Base-by-base conservation (phyloP, 2,797 vertebrate genomes). In the Chaenodraco wilsoni region DNA sequence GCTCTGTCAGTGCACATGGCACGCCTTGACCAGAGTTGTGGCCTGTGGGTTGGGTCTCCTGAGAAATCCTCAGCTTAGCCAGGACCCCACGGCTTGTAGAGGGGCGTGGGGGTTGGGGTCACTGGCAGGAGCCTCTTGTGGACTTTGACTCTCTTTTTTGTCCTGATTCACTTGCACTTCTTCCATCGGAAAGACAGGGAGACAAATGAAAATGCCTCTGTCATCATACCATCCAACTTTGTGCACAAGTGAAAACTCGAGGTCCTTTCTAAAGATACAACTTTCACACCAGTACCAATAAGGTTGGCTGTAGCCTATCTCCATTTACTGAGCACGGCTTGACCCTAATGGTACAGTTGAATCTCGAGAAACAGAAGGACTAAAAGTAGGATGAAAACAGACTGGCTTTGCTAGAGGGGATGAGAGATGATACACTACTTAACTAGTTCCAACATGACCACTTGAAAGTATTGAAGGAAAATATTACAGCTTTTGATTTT, bases 291-390 rank as follows among this genome's bases (percentile, higher is more conserved):
- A 23, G 17, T 44, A 13, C 54, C 56, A 45, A 37, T 59, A 70
- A 66, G 66, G 41, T 63, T 27, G 43, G 37, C 74, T 81, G 63
- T 64, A 78, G 54, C 59, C 45, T 60, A 43, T 85, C 77, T 86
- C 14, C 69, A 73, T 87, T 86, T 71, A 66, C 66, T 70, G 85
- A 82, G 61, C 69, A 48, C 56, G 68, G 74, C 78, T 70, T 65
- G 76, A 79, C 37, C 54, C 70, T 84, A 82, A 84, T 82, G 74
- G 67, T 68, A 62, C 68, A 69, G 58, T 40, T 71, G 83, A 74
- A 78, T 87, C 80, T 84, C 72, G 58, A 78, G 81, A 78, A 65
- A 17, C n/a, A 66, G 54, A 45, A 55, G 23, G 57, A 65, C 51
- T 63, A 54, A 14, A 74, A 46, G 66, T 68, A 52, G 54, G 71